A percentile compares a stretch with the other conserved stretches of the same genome.
Evolutionary conservation across 2,113 vertebrate genomes (phyloP).

Genomic region (Heliornis fulica): DNA sequence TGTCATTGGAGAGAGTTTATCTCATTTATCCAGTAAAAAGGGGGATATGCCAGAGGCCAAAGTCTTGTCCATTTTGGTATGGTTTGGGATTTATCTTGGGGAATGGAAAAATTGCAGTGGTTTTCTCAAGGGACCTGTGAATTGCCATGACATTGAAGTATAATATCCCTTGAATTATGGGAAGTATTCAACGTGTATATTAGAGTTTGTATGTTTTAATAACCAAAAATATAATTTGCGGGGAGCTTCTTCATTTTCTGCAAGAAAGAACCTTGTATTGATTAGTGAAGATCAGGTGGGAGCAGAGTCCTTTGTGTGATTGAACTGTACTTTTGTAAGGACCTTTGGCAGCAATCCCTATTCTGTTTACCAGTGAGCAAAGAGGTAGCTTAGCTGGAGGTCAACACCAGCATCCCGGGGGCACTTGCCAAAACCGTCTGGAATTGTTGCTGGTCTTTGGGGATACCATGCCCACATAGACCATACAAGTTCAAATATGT

Average conservation of each 20-base stretch:
- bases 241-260: not conserved
- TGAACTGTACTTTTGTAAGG: not conserved
- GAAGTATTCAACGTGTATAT: not conserved
- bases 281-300: not conserved
- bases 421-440: not conserved
- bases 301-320: not conserved
- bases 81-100: not conserved
- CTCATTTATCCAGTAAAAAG: not conserved
- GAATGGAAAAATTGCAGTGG: not conserved
- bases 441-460: not conserved
- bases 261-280: not conserved
- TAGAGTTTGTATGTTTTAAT: not conserved
- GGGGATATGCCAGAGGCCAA: not conserved
- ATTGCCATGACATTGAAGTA: not conserved
- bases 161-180: not conserved
- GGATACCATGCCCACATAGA: not conserved
- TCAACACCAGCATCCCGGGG: not conserved
- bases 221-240: not conserved
- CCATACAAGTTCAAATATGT: not conserved
- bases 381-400: not conserved
- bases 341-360: not conserved
- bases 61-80: not conserved
- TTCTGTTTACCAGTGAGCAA: not conserved
- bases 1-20: not conserved
- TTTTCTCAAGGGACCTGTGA: not conserved